Conservation (phyloP, 2,113 vertebrate genomes). For the Podocnemis expansa region DNA sequence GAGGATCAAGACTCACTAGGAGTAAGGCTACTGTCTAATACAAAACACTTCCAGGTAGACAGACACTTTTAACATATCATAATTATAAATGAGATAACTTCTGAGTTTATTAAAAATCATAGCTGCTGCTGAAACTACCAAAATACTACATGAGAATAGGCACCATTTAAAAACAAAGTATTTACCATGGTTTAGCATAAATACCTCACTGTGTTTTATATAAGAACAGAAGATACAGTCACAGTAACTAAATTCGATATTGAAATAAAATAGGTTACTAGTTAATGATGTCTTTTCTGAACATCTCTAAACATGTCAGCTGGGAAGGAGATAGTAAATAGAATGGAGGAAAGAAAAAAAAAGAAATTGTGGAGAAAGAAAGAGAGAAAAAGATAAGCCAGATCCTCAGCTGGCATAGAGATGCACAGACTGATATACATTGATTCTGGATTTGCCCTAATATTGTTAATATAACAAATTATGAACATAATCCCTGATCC, state of each 20-base stretch:
- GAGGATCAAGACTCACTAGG: constrained; percentile 35
- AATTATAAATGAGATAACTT: neutral
- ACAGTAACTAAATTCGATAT: neutral
- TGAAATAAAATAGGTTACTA: neutral
- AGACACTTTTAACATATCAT: neutral
- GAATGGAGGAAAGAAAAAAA: neutral
- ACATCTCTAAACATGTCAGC: neutral
- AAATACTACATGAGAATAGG: neutral
- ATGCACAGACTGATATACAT: neutral
- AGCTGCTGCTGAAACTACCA: neutral
- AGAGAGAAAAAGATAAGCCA: neutral
- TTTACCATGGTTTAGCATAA: neutral
- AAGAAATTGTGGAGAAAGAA: neutral
- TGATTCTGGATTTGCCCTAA: neutral
- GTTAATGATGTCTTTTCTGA: neutral
- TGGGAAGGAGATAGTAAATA: neutral
- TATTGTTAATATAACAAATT: neutral
- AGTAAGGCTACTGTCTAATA: constrained; percentile 11
- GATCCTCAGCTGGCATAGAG: neutral
- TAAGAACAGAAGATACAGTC: neutral
- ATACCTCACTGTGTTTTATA: neutral
- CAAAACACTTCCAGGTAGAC: neutral
- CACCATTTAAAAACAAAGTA: neutral
- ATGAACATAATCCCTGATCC: neutral
- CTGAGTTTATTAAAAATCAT: neutral